phyloP scores from a whole-genome alignment of 2,888 invertebrate genomes.

The Eudasyphora cyanicolor region DNA sequence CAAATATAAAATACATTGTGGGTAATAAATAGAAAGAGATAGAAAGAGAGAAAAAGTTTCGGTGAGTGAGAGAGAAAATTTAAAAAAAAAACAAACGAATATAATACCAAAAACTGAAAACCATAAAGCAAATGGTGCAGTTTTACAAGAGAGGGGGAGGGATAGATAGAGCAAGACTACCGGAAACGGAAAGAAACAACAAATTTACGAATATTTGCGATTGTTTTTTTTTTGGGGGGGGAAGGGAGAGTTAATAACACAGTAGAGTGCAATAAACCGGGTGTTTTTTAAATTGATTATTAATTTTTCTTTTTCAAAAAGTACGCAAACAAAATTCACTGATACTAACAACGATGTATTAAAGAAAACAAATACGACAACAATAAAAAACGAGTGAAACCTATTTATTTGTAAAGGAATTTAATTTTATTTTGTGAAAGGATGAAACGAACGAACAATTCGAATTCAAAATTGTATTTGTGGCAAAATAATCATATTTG shows the following conservation, averaged over 20 bases:
- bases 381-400: constrained; percentile 5
- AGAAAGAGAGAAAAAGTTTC: background rate
- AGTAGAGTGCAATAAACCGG: background rate
- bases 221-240: no score
- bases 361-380: background rate
- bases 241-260: background rate
- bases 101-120: background rate
- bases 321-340: background rate
- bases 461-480: background rate
- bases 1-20: no score
- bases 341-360: background rate
- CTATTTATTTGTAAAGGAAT: background rate
- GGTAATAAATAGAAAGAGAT: background rate
- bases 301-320: background rate
- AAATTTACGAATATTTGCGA: background rate
- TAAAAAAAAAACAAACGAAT: background rate
- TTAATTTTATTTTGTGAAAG: background rate
- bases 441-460: background rate
- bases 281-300: constrained; percentile 1
- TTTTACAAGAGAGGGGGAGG: no score
- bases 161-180: no score
- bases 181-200: constrained; percentile 25
- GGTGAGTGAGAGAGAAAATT: background rate
- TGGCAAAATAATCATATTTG: background rate
- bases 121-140: constrained; percentile 50